phyloP scores from a whole-genome alignment of 1,140 invertebrate species.

The Solen grandis region DNA sequence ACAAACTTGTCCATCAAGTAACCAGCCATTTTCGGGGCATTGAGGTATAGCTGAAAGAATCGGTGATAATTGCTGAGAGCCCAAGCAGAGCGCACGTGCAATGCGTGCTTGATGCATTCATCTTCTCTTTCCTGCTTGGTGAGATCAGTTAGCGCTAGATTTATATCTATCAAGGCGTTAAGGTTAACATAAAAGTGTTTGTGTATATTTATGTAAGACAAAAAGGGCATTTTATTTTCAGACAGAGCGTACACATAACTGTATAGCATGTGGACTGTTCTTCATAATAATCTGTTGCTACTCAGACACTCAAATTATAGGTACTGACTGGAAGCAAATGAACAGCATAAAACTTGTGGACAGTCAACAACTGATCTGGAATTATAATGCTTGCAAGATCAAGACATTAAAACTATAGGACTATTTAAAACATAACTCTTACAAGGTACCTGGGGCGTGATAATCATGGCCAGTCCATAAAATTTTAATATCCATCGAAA shows the following conservation, averaged over 20 bases:
- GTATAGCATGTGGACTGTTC: neutral
- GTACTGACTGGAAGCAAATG: too few relatives aligned
- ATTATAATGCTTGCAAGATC: too few relatives aligned
- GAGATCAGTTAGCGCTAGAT: conserved; percentile 92
- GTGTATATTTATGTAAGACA: neutral
- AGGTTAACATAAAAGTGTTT: conserved; percentile 32
- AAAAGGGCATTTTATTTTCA: neutral
- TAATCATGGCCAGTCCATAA: too few relatives aligned
- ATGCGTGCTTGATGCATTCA: conserved; percentile 92
- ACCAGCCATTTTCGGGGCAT: conserved; percentile 95
- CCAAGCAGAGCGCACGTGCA: conserved; percentile 94
- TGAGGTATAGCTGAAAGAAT: conserved; percentile 94
- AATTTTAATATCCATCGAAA: too few relatives aligned
- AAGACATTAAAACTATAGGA: too few relatives aligned
- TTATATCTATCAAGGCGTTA: conserved; percentile 88
- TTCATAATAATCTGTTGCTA: neutral
- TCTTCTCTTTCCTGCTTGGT: conserved; percentile 89
- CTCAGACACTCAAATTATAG: too few relatives aligned
- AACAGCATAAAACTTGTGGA: too few relatives aligned
- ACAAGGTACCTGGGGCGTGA: too few relatives aligned
- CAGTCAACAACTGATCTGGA: too few relatives aligned
- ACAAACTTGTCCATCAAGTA: conserved; percentile 99
- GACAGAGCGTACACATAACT: neutral
- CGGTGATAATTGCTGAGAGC: conserved; percentile 93
- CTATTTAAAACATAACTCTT: too few relatives aligned